These are phyloP conservation scores for Hirudinaria manillensis DNA, from an alignment of 2,888 invertebrate species.

Conservation along the genomic window DNA sequence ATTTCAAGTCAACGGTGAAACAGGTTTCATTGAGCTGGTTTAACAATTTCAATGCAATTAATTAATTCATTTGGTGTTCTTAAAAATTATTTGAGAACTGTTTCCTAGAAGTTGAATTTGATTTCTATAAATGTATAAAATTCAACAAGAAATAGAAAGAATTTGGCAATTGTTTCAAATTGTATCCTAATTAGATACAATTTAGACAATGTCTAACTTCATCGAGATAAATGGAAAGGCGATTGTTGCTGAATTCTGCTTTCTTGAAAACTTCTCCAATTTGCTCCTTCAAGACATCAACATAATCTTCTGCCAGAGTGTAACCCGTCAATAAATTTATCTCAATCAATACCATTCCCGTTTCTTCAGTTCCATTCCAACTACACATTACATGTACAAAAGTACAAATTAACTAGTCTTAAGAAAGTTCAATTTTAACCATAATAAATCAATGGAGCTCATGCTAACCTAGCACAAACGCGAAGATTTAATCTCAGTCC, in stretches of 20 bases:
- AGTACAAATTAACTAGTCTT: too few species aligned
- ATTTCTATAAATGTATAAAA: background rate
- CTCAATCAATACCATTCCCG: slow-evolving; percentile 31
- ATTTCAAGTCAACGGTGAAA: background rate
- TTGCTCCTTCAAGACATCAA: background rate
- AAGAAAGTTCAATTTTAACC: background rate
- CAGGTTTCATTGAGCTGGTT: background rate
- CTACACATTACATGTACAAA: background rate
- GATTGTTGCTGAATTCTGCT: background rate
- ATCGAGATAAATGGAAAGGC: slow-evolving; percentile 24
- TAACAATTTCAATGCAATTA: too few species aligned
- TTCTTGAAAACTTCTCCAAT: slow-evolving; percentile 22
- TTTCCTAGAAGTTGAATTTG: too few species aligned
- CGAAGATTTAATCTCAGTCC: background rate
- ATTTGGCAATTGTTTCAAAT: too few species aligned
- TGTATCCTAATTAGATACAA: background rate
- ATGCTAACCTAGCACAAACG: too few species aligned
- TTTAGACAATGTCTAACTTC: background rate
- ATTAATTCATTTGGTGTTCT: too few species aligned
- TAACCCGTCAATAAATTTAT: slow-evolving; percentile 26
- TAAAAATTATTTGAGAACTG: background rate
- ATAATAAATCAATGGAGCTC: too few species aligned
- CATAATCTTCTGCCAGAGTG: background rate
- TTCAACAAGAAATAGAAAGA: too few species aligned
- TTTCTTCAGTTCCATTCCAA: slow-evolving; percentile 25